Base-by-base conservation (phyloP, 2,888 invertebrate species). In the Schizaphis graminum region DNA sequence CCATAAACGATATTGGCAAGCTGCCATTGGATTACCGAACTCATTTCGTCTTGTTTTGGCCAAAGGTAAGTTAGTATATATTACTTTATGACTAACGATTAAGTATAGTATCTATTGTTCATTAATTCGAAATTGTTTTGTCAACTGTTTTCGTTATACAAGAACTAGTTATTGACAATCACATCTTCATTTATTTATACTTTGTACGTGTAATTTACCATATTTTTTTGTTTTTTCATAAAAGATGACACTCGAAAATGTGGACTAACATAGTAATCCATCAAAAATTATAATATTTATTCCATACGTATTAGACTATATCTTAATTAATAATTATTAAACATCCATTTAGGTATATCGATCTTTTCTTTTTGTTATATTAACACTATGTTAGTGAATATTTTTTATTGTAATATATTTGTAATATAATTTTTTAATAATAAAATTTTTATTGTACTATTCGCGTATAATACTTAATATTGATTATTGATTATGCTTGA, bases 11-110 rank as follows among this genome's bases (percentile, higher is more conserved):
- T 41, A 61, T 88, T 11, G 92, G 88, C 0, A 13, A 67, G 16
- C 35, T 67, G 3, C 87, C 88, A 28, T 67, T 92, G 28, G 88
- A 88, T 28, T 8, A 21, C 47, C n/a, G 41, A 67, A 28, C 92
- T 4, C 92, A 92, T 92, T 92, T 87, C 28, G 11, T 88, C 4
- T 49, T 92, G 7, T 67, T 88, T 53, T 92, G 87, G 92, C 92
- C 92, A 10, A 88, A 41, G 41, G 92, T 92, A 88, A 67, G 67
- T 87, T 13, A 5, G 0, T 90, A 24, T 8, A 44, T 1, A 89
- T 53, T 16, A 21, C 53, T 49, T 49, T 53, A 57, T 35, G 16
- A 61, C n/a, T 44, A 21, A n/a, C 5, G 67, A 67, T n/a, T 67
- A n/a, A 67, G 16, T n/a, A n/a, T n/a, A 13, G 57, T 53, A 57